A percentile compares a stretch with the other conserved stretches of the same genome.
These are phyloP conservation scores for Neotoma lepida DNA, from an alignment of 2,113 vertebrate species.

Conservation along the genomic window DNA sequence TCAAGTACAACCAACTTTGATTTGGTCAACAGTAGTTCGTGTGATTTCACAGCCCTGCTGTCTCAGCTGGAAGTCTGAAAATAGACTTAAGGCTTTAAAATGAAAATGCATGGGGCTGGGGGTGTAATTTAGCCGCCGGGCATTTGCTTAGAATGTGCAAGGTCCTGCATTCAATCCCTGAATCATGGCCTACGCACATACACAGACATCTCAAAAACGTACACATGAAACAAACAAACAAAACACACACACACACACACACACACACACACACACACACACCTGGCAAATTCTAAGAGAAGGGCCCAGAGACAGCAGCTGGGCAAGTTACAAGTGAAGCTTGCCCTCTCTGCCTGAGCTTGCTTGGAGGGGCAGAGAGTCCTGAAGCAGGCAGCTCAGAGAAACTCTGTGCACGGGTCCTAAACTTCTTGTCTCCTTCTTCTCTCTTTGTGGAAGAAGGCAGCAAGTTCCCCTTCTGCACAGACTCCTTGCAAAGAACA, in stretches of 20 bases:
- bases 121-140: not conserved
- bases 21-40: not conserved
- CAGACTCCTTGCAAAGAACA: slow-evolving; percentile 80
- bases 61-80: not conserved
- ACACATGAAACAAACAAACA: not conserved
- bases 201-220: not conserved
- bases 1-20: not conserved
- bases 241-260: not conserved
- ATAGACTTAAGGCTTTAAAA: slow-evolving; percentile 44
- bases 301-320: not conserved
- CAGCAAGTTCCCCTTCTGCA: slow-evolving; percentile 66
- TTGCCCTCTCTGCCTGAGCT: not conserved
- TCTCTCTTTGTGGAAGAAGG: slow-evolving; percentile 42
- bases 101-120: not conserved
- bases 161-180: too few species aligned
- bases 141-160: not conserved
- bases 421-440: slow-evolving; percentile 49
- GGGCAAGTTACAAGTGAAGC: not conserved
- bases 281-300: not conserved
- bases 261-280: not conserved
- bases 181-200: not conserved
- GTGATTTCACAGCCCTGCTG: not conserved
- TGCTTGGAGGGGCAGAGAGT: not conserved
- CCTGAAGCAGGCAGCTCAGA: not conserved
- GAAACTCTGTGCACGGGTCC: not conserved